Conservation (phyloP, 2,888 invertebrate species). For the Nycteola revayana region DNA sequence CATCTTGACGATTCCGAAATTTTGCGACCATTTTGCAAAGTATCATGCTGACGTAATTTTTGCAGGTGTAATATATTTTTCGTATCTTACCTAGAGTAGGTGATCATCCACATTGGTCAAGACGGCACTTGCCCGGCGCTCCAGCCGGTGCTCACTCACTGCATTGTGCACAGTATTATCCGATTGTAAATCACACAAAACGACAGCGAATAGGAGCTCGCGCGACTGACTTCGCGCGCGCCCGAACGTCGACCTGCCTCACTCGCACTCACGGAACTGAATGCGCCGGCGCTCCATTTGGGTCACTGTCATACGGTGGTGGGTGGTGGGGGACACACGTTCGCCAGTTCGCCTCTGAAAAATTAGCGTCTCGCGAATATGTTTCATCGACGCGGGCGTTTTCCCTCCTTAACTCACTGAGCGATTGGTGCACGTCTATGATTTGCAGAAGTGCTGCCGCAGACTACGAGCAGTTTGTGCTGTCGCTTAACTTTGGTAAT, state of each 20-base stretch:
- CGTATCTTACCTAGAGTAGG: conserved; percentile 56
- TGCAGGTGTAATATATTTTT: conserved; percentile 39
- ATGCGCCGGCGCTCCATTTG: conserved; percentile 78
- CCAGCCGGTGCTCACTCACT: conserved; percentile 61
- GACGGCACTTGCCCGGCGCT: conserved; percentile 44
- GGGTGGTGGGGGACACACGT: conserved; percentile 73
- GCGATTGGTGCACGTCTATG: conserved; percentile 44
- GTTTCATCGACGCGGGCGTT: conserved; percentile 72
- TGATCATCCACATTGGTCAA: conserved; percentile 50
- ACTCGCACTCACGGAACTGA: conserved; percentile 77
- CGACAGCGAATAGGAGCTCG: conserved; percentile 49
- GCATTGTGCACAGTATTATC: conserved; percentile 69
- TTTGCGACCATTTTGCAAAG: conserved; percentile 19
- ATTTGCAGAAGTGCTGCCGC: conserved; percentile 35
- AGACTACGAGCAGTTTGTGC: conserved; percentile 12
- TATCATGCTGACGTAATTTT: conserved; percentile 32
- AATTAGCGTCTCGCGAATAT: conserved; percentile 74
- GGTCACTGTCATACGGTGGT: conserved; percentile 79
- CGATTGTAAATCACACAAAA: conserved; percentile 65
- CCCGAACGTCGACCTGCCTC: conserved; percentile 44
- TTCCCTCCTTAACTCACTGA: conserved; percentile 55
- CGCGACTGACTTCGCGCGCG: conserved; percentile 30
- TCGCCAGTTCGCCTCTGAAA: conserved; percentile 73
- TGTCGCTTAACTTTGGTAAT: too few species aligned
- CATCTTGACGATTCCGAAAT: conserved; percentile 16